A percentile compares a stretch with the other conserved stretches of the same genome.
These are phyloP conservation scores for Acromyrmex echinatior DNA, from an alignment of 1,140 invertebrate genomes.

Conservation along the genomic window DNA sequence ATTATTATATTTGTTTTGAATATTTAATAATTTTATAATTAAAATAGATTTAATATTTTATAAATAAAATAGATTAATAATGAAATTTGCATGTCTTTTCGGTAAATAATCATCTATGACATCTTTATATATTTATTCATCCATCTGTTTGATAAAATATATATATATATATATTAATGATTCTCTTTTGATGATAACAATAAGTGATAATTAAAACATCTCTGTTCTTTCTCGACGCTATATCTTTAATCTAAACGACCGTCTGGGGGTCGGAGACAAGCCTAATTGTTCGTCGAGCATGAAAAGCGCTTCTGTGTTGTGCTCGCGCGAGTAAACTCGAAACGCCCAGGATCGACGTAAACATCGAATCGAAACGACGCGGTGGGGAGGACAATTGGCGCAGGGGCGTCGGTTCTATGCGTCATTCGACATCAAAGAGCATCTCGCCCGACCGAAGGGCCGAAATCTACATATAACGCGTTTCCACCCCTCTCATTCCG, in stretches of 20 bases:
- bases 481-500: background rate
- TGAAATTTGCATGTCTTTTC: background rate
- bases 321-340: slow-evolving; percentile 18
- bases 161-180: background rate
- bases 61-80: background rate
- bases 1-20: slow-evolving; percentile 1
- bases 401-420: slow-evolving; percentile 47
- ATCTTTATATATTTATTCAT: background rate
- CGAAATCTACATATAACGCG: slow-evolving; percentile 52
- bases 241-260: slow-evolving; percentile 19
- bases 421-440: slow-evolving; percentile 63
- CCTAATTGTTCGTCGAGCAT: slow-evolving; percentile 59
- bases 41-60: no score
- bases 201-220: background rate
- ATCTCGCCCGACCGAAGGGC: slow-evolving; percentile 38
- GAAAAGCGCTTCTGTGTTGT: slow-evolving; percentile 68
- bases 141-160: background rate
- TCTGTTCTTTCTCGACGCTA: background rate
- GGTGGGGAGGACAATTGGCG: slow-evolving; percentile 50
- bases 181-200: background rate
- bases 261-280: slow-evolving; percentile 3
- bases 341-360: slow-evolving; percentile 40
- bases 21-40: background rate
- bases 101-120: background rate
- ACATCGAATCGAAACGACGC: slow-evolving; percentile 49